Conservation (phyloP, 2,797 vertebrate genomes). For the Pipistrellus nathusii region DNA sequence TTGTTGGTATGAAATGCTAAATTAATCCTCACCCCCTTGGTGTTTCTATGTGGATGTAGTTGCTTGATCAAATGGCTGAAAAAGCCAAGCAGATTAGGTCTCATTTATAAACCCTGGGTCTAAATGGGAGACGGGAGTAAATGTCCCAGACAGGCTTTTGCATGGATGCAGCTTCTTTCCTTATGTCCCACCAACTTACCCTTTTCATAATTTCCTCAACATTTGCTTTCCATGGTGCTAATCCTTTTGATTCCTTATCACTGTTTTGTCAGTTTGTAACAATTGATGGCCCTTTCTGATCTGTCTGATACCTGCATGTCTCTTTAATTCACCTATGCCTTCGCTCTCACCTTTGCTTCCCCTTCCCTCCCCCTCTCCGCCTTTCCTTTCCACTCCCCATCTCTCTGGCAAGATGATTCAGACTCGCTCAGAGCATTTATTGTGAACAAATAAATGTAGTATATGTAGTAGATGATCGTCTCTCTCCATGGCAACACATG, state of each 20-base stretch:
- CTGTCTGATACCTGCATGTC: slow-evolving; percentile 58
- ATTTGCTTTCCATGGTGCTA: slow-evolving; percentile 19
- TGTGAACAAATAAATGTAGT: slow-evolving; percentile 65
- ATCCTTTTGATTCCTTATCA: slow-evolving; percentile 41
- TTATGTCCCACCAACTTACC: neutral
- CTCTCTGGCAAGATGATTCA: slow-evolving; percentile 79
- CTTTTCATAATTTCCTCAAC: slow-evolving; percentile 17
- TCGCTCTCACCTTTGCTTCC: neutral
- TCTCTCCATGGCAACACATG: slow-evolving; percentile 77
- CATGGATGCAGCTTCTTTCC: slow-evolving; percentile 74
- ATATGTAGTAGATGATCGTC: neutral
- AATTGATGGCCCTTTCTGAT: neutral
- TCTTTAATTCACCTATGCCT: neutral
- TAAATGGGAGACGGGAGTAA: slow-evolving; percentile 17
- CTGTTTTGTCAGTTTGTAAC: neutral
- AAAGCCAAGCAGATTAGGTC: neutral
- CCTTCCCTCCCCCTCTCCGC: neutral
- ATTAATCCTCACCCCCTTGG: neutral
- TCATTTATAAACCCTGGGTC: slow-evolving; percentile 15
- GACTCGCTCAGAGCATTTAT: slow-evolving; percentile 74
- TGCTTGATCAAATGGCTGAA: slow-evolving; percentile 8
- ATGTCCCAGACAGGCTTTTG: slow-evolving; percentile 64
- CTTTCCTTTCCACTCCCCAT: slow-evolving; percentile 54
- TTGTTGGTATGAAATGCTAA: slow-evolving; percentile 42
- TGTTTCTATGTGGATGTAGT: slow-evolving; percentile 7